Evolutionary conservation across 1,140 invertebrate genomes (phyloP).

Genomic region (Drosophila watanabei): DNA sequence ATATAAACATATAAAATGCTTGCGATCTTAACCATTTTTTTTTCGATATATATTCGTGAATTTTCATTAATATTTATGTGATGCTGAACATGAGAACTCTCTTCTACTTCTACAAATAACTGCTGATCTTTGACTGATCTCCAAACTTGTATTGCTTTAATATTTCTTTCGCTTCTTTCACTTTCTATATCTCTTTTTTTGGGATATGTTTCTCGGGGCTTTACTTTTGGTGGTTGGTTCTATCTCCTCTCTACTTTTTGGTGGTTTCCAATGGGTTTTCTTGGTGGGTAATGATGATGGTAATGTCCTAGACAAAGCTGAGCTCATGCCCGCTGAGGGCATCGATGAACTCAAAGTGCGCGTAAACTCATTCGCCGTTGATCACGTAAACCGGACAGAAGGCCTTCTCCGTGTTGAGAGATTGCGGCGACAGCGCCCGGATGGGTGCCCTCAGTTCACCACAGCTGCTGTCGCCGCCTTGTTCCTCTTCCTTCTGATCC

Average conservation of each 20-base stretch:
- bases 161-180: background rate
- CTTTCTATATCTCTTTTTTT: background rate
- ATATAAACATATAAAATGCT: slow-evolving; percentile 23
- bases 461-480: slow-evolving; percentile 67
- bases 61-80: background rate
- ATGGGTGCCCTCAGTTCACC: slow-evolving; percentile 53
- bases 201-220: background rate
- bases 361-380: slow-evolving; percentile 85
- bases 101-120: slow-evolving; percentile 7
- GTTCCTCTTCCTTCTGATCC: slow-evolving; percentile 37
- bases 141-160: background rate
- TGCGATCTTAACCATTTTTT: background rate
- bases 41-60: slow-evolving; percentile 8
- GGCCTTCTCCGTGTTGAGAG: slow-evolving; percentile 75
- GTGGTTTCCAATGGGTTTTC: slow-evolving; percentile 13
- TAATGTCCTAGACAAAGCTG: slow-evolving; percentile 72
- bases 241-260: background rate
- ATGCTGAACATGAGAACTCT: background rate
- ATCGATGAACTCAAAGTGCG: slow-evolving; percentile 84
- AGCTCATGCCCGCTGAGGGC: slow-evolving; percentile 80
- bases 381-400: slow-evolving; percentile 84
- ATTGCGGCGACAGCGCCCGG: slow-evolving; percentile 74
- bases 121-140: background rate
- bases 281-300: slow-evolving; percentile 20
- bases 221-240: background rate